A percentile compares a stretch with the other conserved stretches of the same genome.
phyloP scores from a whole-genome alignment of 2,888 invertebrate species.

The Congeria kusceri region DNA sequence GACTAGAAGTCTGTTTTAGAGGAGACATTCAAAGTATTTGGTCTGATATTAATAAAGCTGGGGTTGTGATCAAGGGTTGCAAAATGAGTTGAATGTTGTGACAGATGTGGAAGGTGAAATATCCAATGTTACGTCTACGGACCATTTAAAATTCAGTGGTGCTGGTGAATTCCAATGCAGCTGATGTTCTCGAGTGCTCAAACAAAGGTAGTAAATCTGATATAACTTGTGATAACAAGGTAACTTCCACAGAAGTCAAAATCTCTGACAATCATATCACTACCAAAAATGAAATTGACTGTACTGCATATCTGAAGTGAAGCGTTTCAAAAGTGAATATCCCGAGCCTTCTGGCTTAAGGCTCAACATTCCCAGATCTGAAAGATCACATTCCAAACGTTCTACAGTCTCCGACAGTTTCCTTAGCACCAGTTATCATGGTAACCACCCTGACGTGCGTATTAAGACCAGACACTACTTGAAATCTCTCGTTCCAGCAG shows the following conservation, averaged over 20 bases:
- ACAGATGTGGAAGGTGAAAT: constrained; percentile 3
- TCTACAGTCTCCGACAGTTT: background rate
- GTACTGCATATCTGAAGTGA: background rate
- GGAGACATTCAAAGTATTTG: background rate
- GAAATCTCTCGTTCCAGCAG: constrained; percentile 55
- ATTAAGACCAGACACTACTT: constrained; percentile 25
- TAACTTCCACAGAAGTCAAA: background rate
- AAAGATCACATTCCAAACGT: too few relatives aligned
- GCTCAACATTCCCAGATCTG: too few relatives aligned
- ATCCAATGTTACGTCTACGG: background rate
- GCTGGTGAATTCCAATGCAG: background rate
- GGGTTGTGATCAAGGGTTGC: background rate
- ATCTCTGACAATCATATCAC: background rate
- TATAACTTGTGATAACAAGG: background rate
- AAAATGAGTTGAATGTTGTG: background rate
- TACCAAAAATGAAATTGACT: background rate
- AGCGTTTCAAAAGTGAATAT: background rate
- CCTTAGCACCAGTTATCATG: background rate
- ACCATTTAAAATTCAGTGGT: background rate
- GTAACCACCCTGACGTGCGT: constrained; percentile 21
- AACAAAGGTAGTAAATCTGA: background rate
- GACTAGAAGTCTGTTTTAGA: background rate
- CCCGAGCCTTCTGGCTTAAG: too few relatives aligned
- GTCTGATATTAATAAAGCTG: background rate
- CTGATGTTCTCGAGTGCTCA: background rate